phyloP scores from a whole-genome alignment of 2,888 invertebrate genomes.

The Pheosia tremula region DNA sequence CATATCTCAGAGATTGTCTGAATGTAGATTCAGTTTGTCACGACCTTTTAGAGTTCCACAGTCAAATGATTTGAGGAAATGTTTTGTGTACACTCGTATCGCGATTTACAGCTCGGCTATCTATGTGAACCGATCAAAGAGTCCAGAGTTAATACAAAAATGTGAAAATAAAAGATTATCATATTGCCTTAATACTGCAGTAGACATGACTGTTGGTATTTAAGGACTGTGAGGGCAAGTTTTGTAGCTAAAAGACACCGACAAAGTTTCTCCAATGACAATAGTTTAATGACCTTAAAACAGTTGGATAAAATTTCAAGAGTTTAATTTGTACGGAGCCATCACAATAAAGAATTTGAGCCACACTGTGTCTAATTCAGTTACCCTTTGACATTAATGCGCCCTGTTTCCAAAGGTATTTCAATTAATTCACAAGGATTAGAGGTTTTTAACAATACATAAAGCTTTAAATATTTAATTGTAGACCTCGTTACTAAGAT shows the following conservation, averaged over 20 bases:
- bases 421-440: constrained; percentile 50
- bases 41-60: constrained; percentile 30
- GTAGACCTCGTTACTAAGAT: constrained; percentile 52
- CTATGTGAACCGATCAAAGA: neutral
- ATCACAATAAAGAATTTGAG: constrained; percentile 17
- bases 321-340: constrained; percentile 12
- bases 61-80: constrained; percentile 16
- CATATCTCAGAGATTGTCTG: constrained; percentile 65
- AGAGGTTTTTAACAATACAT: constrained; percentile 41
- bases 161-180: too few species aligned
- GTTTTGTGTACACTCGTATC: neutral
- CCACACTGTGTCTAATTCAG: constrained; percentile 27
- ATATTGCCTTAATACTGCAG: neutral
- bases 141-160: neutral
- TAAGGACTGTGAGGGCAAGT: too few species aligned
- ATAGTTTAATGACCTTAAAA: too few species aligned
- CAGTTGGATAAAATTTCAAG: too few species aligned
- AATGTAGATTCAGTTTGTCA: constrained; percentile 42
- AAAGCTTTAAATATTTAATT: constrained; percentile 62
- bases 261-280: too few species aligned
- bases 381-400: constrained; percentile 36
- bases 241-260: too few species aligned
- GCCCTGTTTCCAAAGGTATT: constrained; percentile 31
- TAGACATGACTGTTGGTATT: too few species aligned
- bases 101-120: neutral